Evolutionary conservation across 2,888 invertebrate species (phyloP).

Genomic region (Molorchus minor): DNA sequence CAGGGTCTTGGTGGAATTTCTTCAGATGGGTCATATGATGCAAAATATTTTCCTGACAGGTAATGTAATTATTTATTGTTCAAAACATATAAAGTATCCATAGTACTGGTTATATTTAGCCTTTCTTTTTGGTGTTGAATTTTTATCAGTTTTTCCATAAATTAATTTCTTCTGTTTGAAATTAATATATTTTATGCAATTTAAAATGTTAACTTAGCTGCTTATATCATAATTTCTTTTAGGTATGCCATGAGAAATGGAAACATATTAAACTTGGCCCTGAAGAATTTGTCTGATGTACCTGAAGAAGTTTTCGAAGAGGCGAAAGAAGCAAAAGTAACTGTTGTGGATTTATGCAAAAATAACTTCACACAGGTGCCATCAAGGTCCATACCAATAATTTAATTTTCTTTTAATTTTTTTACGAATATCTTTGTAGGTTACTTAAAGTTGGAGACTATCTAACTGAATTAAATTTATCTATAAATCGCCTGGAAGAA

Average conservation of each 20-base stretch:
- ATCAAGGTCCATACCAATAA: constrained; percentile 66
- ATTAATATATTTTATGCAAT: too few relatives aligned
- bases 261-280: constrained; percentile 69
- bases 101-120: too few relatives aligned
- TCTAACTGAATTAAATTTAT: constrained; percentile 74
- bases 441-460: constrained; percentile 64
- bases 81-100: too few relatives aligned
- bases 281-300: constrained; percentile 70
- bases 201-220: too few relatives aligned
- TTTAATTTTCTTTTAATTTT: constrained; percentile 8
- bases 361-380: constrained; percentile 79
- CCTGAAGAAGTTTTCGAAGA: constrained; percentile 77
- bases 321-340: constrained; percentile 77
- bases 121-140: too few relatives aligned
- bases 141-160: too few relatives aligned
- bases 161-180: too few relatives aligned
- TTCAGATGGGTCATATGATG: constrained; percentile 37
- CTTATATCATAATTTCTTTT: constrained; percentile 32
- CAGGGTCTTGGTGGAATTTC: constrained; percentile 25
- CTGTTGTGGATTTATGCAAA: constrained; percentile 81
- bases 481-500: constrained; percentile 72
- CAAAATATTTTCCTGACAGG: constrained; percentile 50
- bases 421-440: constrained; percentile 56
- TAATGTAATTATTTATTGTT: constrained; percentile 32
- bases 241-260: constrained; percentile 69